Evolutionary conservation across 2,888 invertebrate species (phyloP).

Genomic region (Drosophila merina): DNA sequence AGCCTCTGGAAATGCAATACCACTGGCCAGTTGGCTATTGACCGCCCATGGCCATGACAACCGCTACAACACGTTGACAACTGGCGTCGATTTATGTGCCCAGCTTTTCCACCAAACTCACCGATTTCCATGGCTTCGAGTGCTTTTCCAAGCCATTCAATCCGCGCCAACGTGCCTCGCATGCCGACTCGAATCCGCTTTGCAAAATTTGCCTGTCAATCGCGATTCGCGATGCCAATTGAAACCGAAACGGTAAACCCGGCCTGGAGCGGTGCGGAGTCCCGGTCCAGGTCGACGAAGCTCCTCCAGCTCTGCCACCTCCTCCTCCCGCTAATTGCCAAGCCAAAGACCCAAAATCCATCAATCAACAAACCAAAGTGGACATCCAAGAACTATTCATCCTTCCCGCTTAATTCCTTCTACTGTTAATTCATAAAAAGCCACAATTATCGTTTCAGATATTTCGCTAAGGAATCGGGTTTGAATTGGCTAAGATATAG

Average conservation of each 20-base stretch:
- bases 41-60: slow-evolving; percentile 42
- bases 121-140: slow-evolving; percentile 20
- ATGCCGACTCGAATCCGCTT: slow-evolving; percentile 44
- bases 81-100: slow-evolving; percentile 66
- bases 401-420: neutral
- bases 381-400: neutral
- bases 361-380: neutral
- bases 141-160: slow-evolving; percentile 1
- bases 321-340: neutral
- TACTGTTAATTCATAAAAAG: neutral
- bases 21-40: slow-evolving; percentile 5
- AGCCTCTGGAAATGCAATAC: neutral
- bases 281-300: neutral
- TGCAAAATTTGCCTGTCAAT: slow-evolving; percentile 16
- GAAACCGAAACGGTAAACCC: slow-evolving; percentile 62
- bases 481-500: neutral
- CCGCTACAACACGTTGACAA: slow-evolving; percentile 53
- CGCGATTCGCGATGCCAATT: slow-evolving; percentile 38
- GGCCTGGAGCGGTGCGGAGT: slow-evolving; percentile 42
- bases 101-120: slow-evolving; percentile 44
- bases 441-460: too few species aligned
- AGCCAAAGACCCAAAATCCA: neutral
- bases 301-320: slow-evolving; percentile 7
- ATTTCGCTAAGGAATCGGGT: neutral
- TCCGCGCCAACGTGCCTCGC: slow-evolving; percentile 47